Evolutionary conservation across 1,140 invertebrate species (phyloP).

Genomic region (Linepithema humile): DNA sequence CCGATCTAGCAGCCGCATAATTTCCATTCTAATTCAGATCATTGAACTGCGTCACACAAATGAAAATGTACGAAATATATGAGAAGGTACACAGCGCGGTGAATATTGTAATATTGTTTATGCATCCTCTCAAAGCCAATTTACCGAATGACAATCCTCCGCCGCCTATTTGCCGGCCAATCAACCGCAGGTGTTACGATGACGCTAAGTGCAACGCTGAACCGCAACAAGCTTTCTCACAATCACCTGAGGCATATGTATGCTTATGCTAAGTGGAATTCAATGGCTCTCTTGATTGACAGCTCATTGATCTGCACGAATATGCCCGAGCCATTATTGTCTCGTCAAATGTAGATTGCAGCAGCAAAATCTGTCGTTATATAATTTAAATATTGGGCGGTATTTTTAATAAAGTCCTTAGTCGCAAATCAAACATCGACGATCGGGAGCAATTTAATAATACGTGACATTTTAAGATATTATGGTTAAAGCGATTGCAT

Average conservation of each 20-base stretch:
- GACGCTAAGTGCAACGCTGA: constrained; percentile 18
- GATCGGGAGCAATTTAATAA: too few relatives aligned
- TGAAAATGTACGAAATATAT: background rate
- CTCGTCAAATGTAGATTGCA: background rate
- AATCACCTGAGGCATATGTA: background rate
- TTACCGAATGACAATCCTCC: constrained; percentile 16
- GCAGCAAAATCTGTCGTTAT: background rate
- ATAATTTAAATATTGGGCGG: too few relatives aligned
- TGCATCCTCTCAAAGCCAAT: constrained; percentile 8
- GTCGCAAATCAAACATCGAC: too few relatives aligned
- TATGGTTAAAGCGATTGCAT: too few relatives aligned
- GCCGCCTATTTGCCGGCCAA: constrained; percentile 19
- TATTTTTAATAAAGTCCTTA: too few relatives aligned
- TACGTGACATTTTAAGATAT: too few relatives aligned
- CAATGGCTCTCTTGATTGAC: constrained; percentile 1
- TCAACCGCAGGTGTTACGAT: constrained; percentile 38
- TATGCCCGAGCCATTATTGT: background rate
- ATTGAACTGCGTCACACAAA: background rate
- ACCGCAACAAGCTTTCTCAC: constrained; percentile 24
- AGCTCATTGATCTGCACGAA: constrained; percentile 12
- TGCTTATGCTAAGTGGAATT: constrained; percentile 12
- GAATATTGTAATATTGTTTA: constrained; percentile 21
- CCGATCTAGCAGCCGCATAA: background rate
- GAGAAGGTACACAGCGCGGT: background rate
- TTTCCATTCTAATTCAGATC: constrained; percentile 11